Base-by-base conservation (phyloP, 2,113 vertebrate genomes). In the Scytalopus superciliaris region DNA sequence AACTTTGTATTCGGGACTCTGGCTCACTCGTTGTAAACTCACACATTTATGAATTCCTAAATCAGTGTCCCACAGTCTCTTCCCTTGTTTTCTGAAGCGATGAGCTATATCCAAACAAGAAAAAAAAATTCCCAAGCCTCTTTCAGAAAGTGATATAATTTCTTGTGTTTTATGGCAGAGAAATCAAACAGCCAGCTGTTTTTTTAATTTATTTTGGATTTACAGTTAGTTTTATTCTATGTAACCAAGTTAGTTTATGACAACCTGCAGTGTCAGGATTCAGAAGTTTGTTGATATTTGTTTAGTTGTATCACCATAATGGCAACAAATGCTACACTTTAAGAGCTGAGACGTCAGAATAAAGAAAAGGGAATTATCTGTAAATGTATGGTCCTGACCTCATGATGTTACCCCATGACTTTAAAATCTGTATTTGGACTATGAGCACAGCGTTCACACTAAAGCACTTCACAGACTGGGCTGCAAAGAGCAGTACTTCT, bases 381-480 rank as follows among this genome's bases (percentile, higher is more conserved):
- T 47, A 89, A 74, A 66, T 19, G 8, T 55, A 33, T 7, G 10
- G 21, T 81, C 31, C 14, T 60, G 37, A 78, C 16, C 5, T 55
- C 19, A 39, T 30, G 25, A 23, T 69, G 27, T 60, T 57, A 68
- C 3, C 11, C 7, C 5, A 37, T 0, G 0, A 78, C 4, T 30
- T 52, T 37, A 50, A 76, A 49, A 67, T 25, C 47, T 77, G 18
- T 37, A 47, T 37, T 56, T 27, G 35, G 22, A 39, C 14, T 69
- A 33, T 0, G 2, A 69, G 42, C 17, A 83, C 7, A 5, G 35
- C 4, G 3, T 53, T 85, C 10, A 15, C 37, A 78, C 18, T 87
- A 81, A 73, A 74, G 7, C 30, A 72, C 37, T 72, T 78, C 44
- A 81, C 59, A 89, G 28, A 25, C 10, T 45, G 15, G n/a, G 40